Evolutionary conservation across 2,113 vertebrate genomes (phyloP).

Genomic region (Dasypus novemcinctus): DNA sequence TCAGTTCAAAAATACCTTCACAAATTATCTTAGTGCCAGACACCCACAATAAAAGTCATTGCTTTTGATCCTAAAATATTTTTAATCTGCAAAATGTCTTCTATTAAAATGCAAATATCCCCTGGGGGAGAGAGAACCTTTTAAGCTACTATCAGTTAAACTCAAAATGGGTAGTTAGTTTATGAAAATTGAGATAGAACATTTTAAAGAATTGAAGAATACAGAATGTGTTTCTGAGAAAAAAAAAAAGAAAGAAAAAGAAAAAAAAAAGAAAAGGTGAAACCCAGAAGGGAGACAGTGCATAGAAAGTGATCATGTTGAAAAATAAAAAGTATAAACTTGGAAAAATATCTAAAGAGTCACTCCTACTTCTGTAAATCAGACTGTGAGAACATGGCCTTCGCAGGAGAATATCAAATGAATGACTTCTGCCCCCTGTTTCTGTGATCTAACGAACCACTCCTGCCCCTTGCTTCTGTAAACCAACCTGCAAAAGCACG

Average conservation of each 20-base stretch:
- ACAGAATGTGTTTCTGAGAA: background rate
- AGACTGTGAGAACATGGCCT: too few relatives aligned
- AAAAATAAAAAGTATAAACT: too few relatives aligned
- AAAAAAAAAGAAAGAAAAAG: background rate
- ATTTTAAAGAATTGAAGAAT: conserved; percentile 42
- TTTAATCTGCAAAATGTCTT: conserved; percentile 56
- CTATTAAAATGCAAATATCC: conserved; percentile 60
- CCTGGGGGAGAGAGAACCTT: conserved; percentile 42
- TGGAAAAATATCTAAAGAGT: too few relatives aligned
- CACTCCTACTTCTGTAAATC: too few relatives aligned
- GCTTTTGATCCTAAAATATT: conserved; percentile 58
- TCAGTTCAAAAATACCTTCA: background rate
- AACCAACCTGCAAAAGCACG: too few relatives aligned
- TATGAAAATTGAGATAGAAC: conserved; percentile 56
- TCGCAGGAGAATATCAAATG: too few relatives aligned
- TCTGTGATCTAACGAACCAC: too few relatives aligned
- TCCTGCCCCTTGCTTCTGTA: too few relatives aligned
- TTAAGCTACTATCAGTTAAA: conserved; percentile 60
- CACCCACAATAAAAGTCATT: conserved; percentile 61
- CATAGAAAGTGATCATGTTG: background rate
- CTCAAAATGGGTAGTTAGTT: conserved; percentile 38
- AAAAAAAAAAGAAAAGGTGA: background rate
- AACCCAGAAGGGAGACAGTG: background rate
- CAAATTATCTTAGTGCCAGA: conserved; percentile 46
- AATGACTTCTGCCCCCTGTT: too few relatives aligned